A percentile compares a stretch with the other conserved stretches of the same genome.
phyloP scores from a whole-genome alignment of 2,888 invertebrate genomes.

The Epinotia demarniana region DNA sequence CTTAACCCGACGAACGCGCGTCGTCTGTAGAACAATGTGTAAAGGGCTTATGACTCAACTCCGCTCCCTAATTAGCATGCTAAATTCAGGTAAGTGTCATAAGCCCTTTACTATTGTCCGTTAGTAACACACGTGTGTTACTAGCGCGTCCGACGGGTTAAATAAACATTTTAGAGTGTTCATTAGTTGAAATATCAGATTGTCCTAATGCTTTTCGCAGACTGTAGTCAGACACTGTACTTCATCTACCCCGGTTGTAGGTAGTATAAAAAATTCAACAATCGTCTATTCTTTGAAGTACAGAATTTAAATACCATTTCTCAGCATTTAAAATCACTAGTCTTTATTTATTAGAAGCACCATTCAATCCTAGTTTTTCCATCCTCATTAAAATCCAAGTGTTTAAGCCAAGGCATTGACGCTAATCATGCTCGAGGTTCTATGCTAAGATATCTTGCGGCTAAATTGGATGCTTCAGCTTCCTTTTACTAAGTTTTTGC shows the following conservation, averaged over 20 bases:
- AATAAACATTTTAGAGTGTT: no score
- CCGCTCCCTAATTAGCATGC: no score
- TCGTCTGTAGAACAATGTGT: no score
- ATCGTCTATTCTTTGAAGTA: neutral
- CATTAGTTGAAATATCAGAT: no score
- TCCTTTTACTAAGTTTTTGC: constrained; percentile 23
- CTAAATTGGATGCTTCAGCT: constrained; percentile 18
- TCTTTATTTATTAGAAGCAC: neutral
- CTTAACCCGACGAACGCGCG: no score
- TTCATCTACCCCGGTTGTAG: neutral
- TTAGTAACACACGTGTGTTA: no score
- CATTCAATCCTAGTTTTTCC: neutral
- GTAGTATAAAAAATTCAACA: neutral
- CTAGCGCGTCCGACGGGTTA: no score
- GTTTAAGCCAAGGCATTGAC: neutral
- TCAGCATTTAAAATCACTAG: neutral
- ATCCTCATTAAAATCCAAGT: neutral
- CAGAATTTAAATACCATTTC: neutral
- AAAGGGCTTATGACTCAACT: no score
- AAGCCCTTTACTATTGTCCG: no score
- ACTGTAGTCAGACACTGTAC: neutral
- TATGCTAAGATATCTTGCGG: constrained; percentile 19
- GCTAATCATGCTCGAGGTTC: constrained; percentile 15
- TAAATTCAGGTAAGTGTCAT: no score
- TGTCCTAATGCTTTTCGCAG: neutral